Conservation (phyloP, 2,888 invertebrate genomes). For the Ennomos erosarius region DNA sequence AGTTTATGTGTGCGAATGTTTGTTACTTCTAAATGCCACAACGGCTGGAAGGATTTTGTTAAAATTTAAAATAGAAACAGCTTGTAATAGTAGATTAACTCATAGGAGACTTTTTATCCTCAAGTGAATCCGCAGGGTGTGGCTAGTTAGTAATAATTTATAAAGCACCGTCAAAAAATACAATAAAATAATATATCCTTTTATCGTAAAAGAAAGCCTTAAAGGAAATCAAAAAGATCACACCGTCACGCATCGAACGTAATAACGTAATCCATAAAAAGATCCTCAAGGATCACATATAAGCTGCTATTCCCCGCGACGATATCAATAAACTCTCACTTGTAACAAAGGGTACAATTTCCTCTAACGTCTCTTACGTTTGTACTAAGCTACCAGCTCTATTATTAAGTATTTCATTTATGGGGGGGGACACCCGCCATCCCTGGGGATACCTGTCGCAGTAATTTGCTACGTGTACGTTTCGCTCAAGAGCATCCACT, state of each 20-base stretch:
- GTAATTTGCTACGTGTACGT: constrained; percentile 72
- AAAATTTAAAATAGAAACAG: no score
- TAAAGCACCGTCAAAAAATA: not conserved
- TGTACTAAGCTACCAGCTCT: constrained; percentile 64
- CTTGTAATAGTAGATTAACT: no score
- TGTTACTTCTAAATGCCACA: no score
- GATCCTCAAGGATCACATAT: constrained; percentile 30
- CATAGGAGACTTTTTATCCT: no score
- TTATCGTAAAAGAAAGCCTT: constrained; percentile 9
- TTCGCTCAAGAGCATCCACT: constrained; percentile 48
- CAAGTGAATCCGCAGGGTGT: no score
- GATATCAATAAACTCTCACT: constrained; percentile 57
- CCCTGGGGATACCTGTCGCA: constrained; percentile 78
- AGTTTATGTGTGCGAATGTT: no score
- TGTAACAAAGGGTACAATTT: constrained; percentile 61
- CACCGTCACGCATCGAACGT: constrained; percentile 14
- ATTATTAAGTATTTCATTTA: constrained; percentile 82
- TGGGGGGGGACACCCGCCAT: constrained; percentile 62
- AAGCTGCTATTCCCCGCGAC: constrained; percentile 39
- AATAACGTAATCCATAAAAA: constrained; percentile 25
- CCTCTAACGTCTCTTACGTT: constrained; percentile 60
- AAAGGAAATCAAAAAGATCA: constrained; percentile 16
- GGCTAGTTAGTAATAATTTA: not conserved
- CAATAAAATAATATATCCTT: constrained; percentile 5
- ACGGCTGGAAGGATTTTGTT: no score